Evolutionary conservation across 2,888 invertebrate species (phyloP).

Genomic region (Xylota segnis): DNA sequence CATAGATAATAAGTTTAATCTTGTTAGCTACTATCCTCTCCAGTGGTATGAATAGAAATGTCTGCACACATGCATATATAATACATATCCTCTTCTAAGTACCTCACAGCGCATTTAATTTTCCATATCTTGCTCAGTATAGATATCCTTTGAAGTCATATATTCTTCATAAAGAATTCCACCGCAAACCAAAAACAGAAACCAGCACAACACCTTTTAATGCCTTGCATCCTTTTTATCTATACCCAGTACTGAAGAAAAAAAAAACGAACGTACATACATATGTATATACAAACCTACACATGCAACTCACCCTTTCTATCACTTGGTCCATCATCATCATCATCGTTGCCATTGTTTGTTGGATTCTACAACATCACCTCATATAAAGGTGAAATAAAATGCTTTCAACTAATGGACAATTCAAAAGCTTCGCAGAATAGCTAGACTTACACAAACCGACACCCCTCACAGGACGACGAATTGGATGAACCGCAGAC

Average conservation of each 20-base stretch:
- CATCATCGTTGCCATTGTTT: slow-evolving; percentile 47
- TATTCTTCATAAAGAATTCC: not conserved
- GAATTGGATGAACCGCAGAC: slow-evolving; percentile 65
- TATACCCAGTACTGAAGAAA: not conserved
- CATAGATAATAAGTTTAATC: too few species aligned
- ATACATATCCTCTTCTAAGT: too few species aligned
- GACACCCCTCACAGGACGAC: slow-evolving; percentile 12
- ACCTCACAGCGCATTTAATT: not conserved
- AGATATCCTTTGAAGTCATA: too few species aligned
- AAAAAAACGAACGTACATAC: too few species aligned
- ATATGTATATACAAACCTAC: not conserved
- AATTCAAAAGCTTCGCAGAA: slow-evolving; percentile 27
- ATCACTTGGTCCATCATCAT: slow-evolving; percentile 27
- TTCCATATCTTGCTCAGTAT: not conserved
- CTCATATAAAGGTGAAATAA: slow-evolving; percentile 65
- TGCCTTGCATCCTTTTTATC: slow-evolving; percentile 18
- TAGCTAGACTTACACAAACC: slow-evolving; percentile 25
- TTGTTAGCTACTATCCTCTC: too few species aligned
- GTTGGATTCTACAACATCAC: slow-evolving; percentile 51
- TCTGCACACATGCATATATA: too few species aligned
- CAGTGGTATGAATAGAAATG: too few species aligned
- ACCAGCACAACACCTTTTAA: slow-evolving; percentile 16
- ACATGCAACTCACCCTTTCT: not conserved
- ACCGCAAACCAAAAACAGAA: not conserved
- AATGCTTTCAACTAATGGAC: slow-evolving; percentile 70